Evolutionary conservation across 2,113 vertebrate genomes (phyloP), one percentile per base, ranked within the genome.

Genomic region (Camelus bactrianus): DNA sequence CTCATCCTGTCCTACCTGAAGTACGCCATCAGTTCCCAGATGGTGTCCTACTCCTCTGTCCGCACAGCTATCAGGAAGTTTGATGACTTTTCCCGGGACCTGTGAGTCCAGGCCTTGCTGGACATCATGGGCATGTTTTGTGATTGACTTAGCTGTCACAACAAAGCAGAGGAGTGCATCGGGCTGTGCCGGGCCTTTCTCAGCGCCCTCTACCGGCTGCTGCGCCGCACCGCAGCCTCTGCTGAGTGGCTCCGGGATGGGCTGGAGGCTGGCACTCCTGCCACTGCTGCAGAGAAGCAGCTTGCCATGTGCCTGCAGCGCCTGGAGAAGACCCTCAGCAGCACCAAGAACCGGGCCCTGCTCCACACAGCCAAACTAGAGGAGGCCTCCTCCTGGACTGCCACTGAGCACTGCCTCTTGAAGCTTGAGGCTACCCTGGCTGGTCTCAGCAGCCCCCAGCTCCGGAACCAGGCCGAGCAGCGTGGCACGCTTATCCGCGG

Each of bases 81-180:
- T 72, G 99, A 99, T 95, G 99, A 99, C 96, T 99, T 99, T 98
- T 99, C 99, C 35, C 98, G 99, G 80, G 99, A 99, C 26, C 98
- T 99, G 87, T 99, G 99, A 75, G 98, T 99, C 46, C 99, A 99
- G 96, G 99, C 99, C 0, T 97, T 99, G 93, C 93, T 99, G 98
- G 99, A 99, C 94, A 99, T 99, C 97, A 99, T 99, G 99, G 99
- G 99, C 98, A 99, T 99, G 99, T 99, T 99, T 97, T 99, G 99
- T 95, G 99, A 99, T 97, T 99, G 99, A 72, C 99, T 99, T 96
- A 99, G 99, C 98, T 99, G 99, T 97, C 99, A 99, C 0, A 99
- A 99, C 88, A 99, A 99, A 98, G 99, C 99, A 0, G 99, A 99
- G 98, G 99, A 99, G 97, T 99, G 99, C 98, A 99, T 99, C 0